Percentiles rank a stretch among this genome's conserved stretches.
Conservation (phyloP, 2,888 invertebrate genomes). For the Chrysodeixis includens region DNA sequence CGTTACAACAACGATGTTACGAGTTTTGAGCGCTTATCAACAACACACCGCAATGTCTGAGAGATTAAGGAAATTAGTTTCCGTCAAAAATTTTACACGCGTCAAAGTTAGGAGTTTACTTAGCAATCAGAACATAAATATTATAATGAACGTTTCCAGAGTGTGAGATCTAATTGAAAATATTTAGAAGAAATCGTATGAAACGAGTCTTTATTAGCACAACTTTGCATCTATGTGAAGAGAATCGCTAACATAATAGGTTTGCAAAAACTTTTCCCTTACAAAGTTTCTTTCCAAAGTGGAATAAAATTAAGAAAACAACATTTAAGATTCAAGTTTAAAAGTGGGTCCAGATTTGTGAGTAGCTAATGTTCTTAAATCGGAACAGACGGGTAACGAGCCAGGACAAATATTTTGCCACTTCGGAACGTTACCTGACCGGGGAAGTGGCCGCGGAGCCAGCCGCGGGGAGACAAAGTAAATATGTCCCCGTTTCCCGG, state of each 20-base stretch:
- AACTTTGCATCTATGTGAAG: slow-evolving; percentile 31
- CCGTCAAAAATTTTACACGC: slow-evolving; percentile 30
- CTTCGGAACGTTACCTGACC: slow-evolving; percentile 87
- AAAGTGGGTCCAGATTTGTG: slow-evolving; percentile 71
- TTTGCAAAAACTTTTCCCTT: slow-evolving; percentile 48
- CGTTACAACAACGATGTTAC: slow-evolving; percentile 66
- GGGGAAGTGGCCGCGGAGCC: slow-evolving; percentile 83
- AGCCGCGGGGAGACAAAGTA: slow-evolving; percentile 86
- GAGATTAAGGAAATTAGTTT: slow-evolving; percentile 59
- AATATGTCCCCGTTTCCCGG: slow-evolving; percentile 87
- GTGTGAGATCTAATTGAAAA: too few relatives aligned
- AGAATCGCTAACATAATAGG: slow-evolving; percentile 35
- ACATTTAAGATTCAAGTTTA: slow-evolving; percentile 61
- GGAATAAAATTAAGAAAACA: slow-evolving; percentile 51
- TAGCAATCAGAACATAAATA: slow-evolving; percentile 11
- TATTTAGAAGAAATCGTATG: slow-evolving; percentile 4
- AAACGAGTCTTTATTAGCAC: slow-evolving; percentile 9
- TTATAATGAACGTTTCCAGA: not conserved
- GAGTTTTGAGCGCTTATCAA: slow-evolving; percentile 62
- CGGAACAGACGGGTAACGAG: slow-evolving; percentile 83
- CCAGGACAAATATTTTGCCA: slow-evolving; percentile 87
- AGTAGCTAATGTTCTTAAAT: slow-evolving; percentile 84
- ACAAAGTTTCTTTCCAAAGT: slow-evolving; percentile 38
- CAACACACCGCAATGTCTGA: slow-evolving; percentile 53
- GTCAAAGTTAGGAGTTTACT: slow-evolving; percentile 6